A percentile compares a stretch with the other conserved stretches of the same genome.
These are phyloP conservation scores for Peromyscus leucopus DNA, from an alignment of 2,113 vertebrate genomes.

Conservation along the genomic window DNA sequence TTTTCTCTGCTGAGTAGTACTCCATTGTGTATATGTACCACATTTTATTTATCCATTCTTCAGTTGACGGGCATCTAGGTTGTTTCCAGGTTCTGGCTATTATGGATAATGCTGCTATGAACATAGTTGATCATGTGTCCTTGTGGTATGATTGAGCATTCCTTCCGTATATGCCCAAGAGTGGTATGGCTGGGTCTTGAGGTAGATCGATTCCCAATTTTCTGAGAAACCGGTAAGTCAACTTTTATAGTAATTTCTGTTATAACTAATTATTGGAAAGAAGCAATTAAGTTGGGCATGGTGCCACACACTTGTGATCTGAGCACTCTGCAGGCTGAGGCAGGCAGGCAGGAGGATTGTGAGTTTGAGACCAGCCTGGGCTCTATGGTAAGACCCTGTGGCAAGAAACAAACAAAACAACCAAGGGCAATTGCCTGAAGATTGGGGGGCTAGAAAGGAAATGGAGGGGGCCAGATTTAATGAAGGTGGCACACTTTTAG, in stretches of 20 bases:
- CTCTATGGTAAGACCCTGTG: background rate
- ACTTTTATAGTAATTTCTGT: background rate
- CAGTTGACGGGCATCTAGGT: no score
- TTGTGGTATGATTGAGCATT: no score
- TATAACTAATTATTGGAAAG: slow-evolving; percentile 33
- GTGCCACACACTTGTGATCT: background rate
- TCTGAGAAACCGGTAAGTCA: background rate
- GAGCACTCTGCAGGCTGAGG: background rate
- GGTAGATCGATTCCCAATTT: no score
- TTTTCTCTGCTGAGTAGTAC: no score
- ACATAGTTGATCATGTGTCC: no score
- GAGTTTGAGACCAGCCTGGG: background rate
- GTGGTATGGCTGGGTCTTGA: no score
- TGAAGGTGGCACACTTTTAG: background rate
- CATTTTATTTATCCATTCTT: no score
- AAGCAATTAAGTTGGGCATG: background rate
- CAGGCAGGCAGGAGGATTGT: background rate
- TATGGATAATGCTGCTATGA: no score
- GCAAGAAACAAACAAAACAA: background rate
- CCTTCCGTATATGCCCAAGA: no score
- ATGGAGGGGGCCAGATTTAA: background rate
- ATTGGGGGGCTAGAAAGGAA: background rate
- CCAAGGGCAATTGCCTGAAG: background rate
- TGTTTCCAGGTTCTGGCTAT: no score
- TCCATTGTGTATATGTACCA: no score